Evolutionary conservation across 92 coral and sea anemone genomes (phyloP), one percentile per base, ranked within the genome.

Genomic region (Ricordea florida): DNA sequence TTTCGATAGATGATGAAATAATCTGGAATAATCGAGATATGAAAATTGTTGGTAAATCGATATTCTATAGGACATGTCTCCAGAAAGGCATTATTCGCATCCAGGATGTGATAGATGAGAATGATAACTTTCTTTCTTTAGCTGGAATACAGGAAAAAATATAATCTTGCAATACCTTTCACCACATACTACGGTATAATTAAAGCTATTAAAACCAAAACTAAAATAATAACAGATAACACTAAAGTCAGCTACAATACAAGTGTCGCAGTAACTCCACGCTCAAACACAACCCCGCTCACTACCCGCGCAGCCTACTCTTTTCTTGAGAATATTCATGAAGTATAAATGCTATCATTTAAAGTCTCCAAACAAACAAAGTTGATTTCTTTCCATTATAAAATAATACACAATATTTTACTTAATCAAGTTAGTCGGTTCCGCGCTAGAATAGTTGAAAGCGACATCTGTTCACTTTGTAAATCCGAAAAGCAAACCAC

Each of bases 1-100:
- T 14, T n/a, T 17, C 18, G 21, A 15, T n/a, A 7, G 44, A 18
- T n/a, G 44, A 23, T 2, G 35, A 57, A 29, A 57, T 57, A 11
- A 30, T 57, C 38, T 57, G 65, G 65, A 57, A 57, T 40, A 57
- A 49, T 17, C 24, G 11, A 17, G 27, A 49, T 49, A 49, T 49
- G 27, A 25, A 10, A 49, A 49, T 49, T 25, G 23, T 22, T 2
- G 57, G 57, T 10, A 49, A 49, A 49, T 20, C 57, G 11, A 49
- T 49, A 22, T 49, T 49, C 23, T 49, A 9, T 10, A 16, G 27
- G 25, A 22, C 23, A 35, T 49, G 30, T 13, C 3, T 49, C 27
- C 22, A 49, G 26, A 49, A 49, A 22, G 57, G 22, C 57, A 2
- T 15, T 15, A 49, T 49, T n/a, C 11, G 27, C 27, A 49, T 49